These are phyloP conservation scores for Trachemys scripta DNA, from an alignment of 2,113 vertebrate species.

Conservation along the genomic window DNA sequence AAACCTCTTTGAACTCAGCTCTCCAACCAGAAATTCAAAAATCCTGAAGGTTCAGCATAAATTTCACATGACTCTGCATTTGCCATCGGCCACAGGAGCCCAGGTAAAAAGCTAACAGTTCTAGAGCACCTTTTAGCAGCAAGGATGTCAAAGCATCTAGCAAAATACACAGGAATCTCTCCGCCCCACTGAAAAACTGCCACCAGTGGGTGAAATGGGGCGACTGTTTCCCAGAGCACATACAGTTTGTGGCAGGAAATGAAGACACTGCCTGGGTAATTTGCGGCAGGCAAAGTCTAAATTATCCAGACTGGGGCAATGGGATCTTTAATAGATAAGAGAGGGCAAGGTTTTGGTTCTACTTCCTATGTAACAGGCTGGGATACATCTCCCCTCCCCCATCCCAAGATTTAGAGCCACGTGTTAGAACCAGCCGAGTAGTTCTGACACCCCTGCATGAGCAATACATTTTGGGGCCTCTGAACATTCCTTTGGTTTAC, in stretches of 20 bases:
- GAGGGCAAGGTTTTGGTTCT: background rate
- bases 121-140: background rate
- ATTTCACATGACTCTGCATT: background rate
- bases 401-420: background rate
- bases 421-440: fast-evolving
- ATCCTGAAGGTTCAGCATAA: background rate
- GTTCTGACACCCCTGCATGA: background rate
- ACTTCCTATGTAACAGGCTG: background rate
- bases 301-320: background rate
- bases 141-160: background rate
- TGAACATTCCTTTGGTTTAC: fast-evolving
- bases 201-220: background rate
- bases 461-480: background rate
- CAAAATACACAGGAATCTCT: background rate
- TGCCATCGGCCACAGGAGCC: background rate
- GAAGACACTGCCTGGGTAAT: background rate
- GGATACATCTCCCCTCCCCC: background rate
- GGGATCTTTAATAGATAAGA: background rate
- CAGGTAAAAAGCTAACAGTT: background rate
- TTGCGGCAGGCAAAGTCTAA: background rate
- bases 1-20: background rate
- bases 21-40: background rate
- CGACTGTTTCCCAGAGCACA: background rate
- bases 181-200: background rate
- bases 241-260: background rate